Conservation (phyloP, 2,888 invertebrate genomes). For the Rhingia rostrata region DNA sequence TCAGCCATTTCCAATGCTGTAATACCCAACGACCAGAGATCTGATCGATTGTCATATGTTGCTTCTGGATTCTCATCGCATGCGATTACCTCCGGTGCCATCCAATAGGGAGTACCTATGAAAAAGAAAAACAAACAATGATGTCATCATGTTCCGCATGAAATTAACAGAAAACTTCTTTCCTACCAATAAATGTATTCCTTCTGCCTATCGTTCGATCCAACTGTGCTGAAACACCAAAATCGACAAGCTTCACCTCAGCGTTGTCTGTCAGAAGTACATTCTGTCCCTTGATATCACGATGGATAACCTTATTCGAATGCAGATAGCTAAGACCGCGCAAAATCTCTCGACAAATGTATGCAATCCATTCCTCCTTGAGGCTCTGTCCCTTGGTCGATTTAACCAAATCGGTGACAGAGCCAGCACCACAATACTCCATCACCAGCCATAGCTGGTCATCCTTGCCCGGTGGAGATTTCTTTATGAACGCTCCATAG, state of each 20-base stretch:
- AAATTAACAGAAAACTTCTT: not conserved
- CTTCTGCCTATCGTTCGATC: constrained; percentile 99
- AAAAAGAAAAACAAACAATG: constrained; percentile 1
- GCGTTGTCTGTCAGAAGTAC: constrained; percentile 99
- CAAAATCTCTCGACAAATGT: constrained; percentile 97
- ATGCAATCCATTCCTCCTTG: constrained; percentile 99
- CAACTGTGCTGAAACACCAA: constrained; percentile 99
- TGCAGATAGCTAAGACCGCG: constrained; percentile 98
- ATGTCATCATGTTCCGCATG: not conserved
- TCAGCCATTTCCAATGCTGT: constrained; percentile 99
- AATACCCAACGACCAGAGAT: constrained; percentile 96
- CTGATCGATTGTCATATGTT: constrained; percentile 98
- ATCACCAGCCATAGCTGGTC: constrained; percentile 99
- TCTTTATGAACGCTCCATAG: constrained; percentile 99
- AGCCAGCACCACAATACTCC: constrained; percentile 99
- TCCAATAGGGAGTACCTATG: constrained; percentile 96
- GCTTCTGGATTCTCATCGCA: constrained; percentile 99
- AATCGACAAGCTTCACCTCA: constrained; percentile 99
- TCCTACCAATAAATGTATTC: constrained; percentile 94
- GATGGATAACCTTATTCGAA: constrained; percentile 99
- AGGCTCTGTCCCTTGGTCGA: constrained; percentile 98
- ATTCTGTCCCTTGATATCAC: constrained; percentile 99
- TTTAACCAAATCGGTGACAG: constrained; percentile 99
- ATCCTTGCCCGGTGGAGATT: constrained; percentile 98
- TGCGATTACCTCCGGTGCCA: constrained; percentile 99